Evolutionary conservation across 2,797 vertebrate species (phyloP), one percentile per base, ranked within the genome.

Genomic region (Manis crassicaudata): DNA sequence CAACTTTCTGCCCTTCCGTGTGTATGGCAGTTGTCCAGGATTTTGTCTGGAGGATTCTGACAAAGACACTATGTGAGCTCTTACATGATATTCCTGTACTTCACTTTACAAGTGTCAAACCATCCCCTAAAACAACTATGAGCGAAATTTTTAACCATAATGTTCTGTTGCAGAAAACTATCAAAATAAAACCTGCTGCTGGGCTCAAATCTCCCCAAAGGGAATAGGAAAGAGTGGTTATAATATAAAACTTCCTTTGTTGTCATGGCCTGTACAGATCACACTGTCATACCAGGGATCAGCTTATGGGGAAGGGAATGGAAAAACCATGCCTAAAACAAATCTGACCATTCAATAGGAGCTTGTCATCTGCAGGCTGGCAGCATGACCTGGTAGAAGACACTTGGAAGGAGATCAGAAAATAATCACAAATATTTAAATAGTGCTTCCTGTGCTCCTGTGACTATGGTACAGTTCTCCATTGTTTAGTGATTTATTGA

Each of bases 101-200:
- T 92, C 75, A 56, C 58, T 94, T 95, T 89, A 88, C 65, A 93
- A 96, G 95, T 94, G 83, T 95, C 92, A 96, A 73, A 63, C 58
- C 58, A 92, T 82, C 52, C 86, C 70, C 82, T 73, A 25, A 88
- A 96, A 96, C 82, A 94, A 92, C 87, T 91, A 86, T 94, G 75
- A 88, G 52, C 68, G 92, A 88, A 82, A 79, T 3, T 86, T 68
- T 79, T 75, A 95, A n/a, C 56, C 37, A 85, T 67, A 58, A 84
- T 93, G 92, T 82, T 77, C 73, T 73, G 63, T 72, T 83, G 81
- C n/a, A 62, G 52, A 87, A 94, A 96, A 85, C 43, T 68, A 82
- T 37, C 58, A 80, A 76, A 95, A 93, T 94, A 82, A 93, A 94
- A 95, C 13, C 35, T 73, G 46, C 70, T 88, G 25, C n/a, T 80